Evolutionary conservation across 1,140 invertebrate genomes (phyloP), one percentile per base, ranked within the genome.

Genomic region (Lucilia sericata): DNA sequence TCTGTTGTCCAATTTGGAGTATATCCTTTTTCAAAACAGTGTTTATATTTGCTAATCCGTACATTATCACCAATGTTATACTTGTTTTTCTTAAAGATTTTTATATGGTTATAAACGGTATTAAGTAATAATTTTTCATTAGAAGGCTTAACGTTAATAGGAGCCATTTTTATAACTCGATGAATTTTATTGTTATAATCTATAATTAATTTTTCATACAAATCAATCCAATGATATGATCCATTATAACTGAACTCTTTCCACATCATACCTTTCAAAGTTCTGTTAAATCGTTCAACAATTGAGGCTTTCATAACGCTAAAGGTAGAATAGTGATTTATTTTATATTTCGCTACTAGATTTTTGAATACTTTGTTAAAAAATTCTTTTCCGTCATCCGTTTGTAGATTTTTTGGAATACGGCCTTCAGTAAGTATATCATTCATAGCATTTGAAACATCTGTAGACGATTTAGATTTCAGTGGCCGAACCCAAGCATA

Each of bases 241-340:
- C 91, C 91, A 19, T 88, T 85, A 81, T 88, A 84, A 86, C 89
- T 91, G 85, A 93, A 92, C 86, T 91, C 83, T 86, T 88, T 89
- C 85, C 87, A 93, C 85, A 93, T 88, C 86, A 88, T 91, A 19
- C 83, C 85, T 89, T 92, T 92, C 75, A 84, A 49, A 21, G 91
- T 92, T 85, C 91, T 85, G 87, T 92, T 92, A 82, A 92, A 91
- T 83, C 92, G 76, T 88, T 93, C 92, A 74, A 90, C 88, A 82
- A 92, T 88, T 17, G 89, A 87, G 10, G 91, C 91, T 89, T 93
- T 93, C 60, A 88, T 88, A 74, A 86, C 86, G 83, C 86, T 89
- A 87, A 88, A 91, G 13, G 91, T 91, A 5, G 87, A 90, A 85
- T 91, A 92, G 84, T 92, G 87, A 85, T 92, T 88, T 30, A 92